Evolutionary conservation across 2,113 vertebrate species (phyloP), one percentile per base, ranked within the genome.

Genomic region (Eclectus roratus): DNA sequence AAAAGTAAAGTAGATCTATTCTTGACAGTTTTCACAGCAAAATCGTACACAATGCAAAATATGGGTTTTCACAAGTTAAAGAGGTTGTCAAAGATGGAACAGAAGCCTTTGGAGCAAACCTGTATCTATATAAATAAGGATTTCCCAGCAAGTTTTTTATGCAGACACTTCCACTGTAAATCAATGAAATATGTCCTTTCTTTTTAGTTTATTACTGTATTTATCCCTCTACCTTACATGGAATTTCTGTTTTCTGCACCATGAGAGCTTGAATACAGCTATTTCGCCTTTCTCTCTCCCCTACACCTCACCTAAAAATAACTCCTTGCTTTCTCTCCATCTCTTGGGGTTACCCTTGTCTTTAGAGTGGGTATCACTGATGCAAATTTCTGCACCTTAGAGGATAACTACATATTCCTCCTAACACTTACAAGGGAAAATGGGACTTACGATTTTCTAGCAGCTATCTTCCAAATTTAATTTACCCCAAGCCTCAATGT

Each of bases 381-480:
- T 96, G 96, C 56, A 96, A 85, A 97, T 95, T 96, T 94, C 70
- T 96, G 41, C 80, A 91, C 91, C 85, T 89, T 52, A 88, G 88
- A 95, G 93, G 72, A 92, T 96, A 97, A 94, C 73, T 69, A 61
- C 65, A 81, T 81, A 87, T 91, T 80, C 56, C 78, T 95, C 61
- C 7, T 10, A 91, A 93, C 29, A 91, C 73, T 93, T 96, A 55
- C 29, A 56, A 76, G 94, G 88, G 88, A 91, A 95, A 96, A 87
- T 63, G 69, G 80, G 83, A 93, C 93, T 93, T 76, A 68, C 0
- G 11, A 80, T 88, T 85, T 94, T 94, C 77, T 66, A 95, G 91
- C 61, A 95, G 92, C 88, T 94, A 91, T 92, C 77, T 86, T 94
- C 83, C 80, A 93, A 93, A 96, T 93, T 96, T 93, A 91, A 94